These are phyloP conservation scores for Carassius gibelio DNA, from an alignment of 2,113 vertebrate species.

Conservation along the genomic window DNA sequence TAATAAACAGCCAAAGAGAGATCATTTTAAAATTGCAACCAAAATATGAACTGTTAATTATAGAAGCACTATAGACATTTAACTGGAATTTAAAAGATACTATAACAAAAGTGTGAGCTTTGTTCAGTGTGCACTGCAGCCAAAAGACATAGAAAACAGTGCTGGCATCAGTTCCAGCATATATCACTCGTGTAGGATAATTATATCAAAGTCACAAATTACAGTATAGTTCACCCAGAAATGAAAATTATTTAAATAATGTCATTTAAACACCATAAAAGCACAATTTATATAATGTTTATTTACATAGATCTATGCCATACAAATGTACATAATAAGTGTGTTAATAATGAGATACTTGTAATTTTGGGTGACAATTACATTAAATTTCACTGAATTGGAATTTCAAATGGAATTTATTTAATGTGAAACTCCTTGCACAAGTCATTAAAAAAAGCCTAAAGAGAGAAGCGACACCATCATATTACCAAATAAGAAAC, in stretches of 20 bases:
- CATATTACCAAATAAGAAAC: slow-evolving; percentile 31
- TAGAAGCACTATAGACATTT: background rate
- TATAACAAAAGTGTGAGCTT: background rate
- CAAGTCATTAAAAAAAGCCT: background rate
- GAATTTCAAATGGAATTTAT: background rate
- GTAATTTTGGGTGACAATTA: background rate
- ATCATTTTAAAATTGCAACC: background rate
- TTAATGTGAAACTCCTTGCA: background rate
- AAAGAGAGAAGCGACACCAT: background rate
- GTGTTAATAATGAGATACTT: background rate
- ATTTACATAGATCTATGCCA: background rate
- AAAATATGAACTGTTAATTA: background rate
- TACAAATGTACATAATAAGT: background rate
- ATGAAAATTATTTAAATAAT: background rate
- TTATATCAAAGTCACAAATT: background rate
- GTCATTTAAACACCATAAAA: background rate
- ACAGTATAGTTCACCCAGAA: background rate
- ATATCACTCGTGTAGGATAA: background rate
- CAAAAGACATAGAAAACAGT: background rate
- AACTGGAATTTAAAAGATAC: background rate
- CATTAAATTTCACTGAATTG: background rate
- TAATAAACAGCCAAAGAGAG: slow-evolving; percentile 2
- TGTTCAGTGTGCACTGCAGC: background rate
- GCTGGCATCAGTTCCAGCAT: background rate
- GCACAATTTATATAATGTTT: background rate